Conservation (phyloP, 2,888 invertebrate species). For the Thalpophila matura region DNA sequence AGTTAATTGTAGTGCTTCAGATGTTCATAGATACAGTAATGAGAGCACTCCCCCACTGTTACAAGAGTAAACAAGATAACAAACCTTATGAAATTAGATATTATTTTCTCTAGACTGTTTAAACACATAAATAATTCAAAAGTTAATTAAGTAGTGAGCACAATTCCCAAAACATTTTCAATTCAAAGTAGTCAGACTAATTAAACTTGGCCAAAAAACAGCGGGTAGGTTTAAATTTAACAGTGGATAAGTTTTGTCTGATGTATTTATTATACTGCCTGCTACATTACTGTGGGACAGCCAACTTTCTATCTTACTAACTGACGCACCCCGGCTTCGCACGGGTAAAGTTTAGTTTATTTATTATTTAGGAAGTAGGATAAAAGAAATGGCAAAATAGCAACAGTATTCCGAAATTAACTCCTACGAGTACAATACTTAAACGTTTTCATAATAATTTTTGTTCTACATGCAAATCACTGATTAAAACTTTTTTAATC, state of each 20-base stretch:
- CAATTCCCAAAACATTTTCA: constrained; percentile 20
- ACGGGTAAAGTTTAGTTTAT: too few relatives aligned
- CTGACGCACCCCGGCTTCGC: too few relatives aligned
- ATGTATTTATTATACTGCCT: constrained; percentile 9
- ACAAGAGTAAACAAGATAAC: not conserved
- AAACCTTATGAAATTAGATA: constrained; percentile 11
- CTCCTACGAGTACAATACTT: too few relatives aligned
- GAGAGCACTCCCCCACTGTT: not conserved
- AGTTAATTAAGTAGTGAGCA: constrained; percentile 21
- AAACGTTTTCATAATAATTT: not conserved
- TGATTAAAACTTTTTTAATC: constrained; percentile 50
- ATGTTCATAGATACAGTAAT: constrained; percentile 38
- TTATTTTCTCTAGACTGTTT: constrained; percentile 14
- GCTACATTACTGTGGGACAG: not conserved
- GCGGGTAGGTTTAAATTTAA: constrained; percentile 4
- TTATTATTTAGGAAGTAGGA: too few relatives aligned
- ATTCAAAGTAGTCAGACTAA: constrained; percentile 35
- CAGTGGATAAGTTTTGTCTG: constrained; percentile 2
- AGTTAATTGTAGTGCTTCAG: not conserved
- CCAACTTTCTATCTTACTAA: too few relatives aligned
- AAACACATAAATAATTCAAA: constrained; percentile 31
- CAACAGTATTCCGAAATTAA: too few relatives aligned
- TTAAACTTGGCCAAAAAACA: constrained; percentile 38
- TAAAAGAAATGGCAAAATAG: too few relatives aligned
- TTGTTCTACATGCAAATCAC: constrained; percentile 11